Conservation (phyloP, 1,140 invertebrate species). For the Battus philenor region DNA sequence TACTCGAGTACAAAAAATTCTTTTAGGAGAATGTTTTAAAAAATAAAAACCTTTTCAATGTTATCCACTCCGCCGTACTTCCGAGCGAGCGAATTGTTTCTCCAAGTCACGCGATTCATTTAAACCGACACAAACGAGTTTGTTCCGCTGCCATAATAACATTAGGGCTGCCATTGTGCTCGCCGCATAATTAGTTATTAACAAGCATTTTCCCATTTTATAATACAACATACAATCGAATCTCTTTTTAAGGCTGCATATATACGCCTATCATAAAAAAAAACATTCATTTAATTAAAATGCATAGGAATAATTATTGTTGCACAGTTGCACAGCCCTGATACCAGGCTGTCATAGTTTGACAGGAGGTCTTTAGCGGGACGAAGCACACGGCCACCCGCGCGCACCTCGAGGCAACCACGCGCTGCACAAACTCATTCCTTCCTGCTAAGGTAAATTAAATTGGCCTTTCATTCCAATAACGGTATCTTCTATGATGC, state of each 20-base stretch:
- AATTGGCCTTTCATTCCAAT: constrained; percentile 30
- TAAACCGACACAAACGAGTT: constrained; percentile 16
- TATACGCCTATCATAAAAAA: too few species aligned
- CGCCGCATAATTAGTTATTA: too few species aligned
- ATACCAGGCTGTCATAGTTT: constrained; percentile 39
- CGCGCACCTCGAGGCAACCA: constrained; percentile 46
- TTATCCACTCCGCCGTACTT: constrained; percentile 10
- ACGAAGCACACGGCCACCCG: constrained; percentile 44
- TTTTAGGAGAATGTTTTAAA: too few species aligned
- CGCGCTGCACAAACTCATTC: constrained; percentile 44
- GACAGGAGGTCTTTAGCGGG: constrained; percentile 52
- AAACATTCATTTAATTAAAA: too few species aligned
- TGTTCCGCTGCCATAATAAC: constrained; percentile 10
- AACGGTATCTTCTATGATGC: constrained; percentile 37
- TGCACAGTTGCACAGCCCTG: constrained; percentile 5
- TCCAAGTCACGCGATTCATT: constrained; percentile 16
- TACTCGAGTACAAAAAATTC: too few species aligned
- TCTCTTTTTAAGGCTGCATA: too few species aligned
- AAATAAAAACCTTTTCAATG: too few species aligned
- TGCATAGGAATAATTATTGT: too few species aligned
- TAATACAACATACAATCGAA: too few species aligned
- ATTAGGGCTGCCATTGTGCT: constrained; percentile 4
- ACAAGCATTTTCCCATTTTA: too few species aligned
- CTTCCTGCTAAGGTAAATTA: constrained; percentile 32
- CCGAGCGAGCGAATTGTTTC: constrained; percentile 14